These are phyloP conservation scores for Enoplosus armatus DNA, from an alignment of 2,797 vertebrate genomes.

Conservation along the genomic window DNA sequence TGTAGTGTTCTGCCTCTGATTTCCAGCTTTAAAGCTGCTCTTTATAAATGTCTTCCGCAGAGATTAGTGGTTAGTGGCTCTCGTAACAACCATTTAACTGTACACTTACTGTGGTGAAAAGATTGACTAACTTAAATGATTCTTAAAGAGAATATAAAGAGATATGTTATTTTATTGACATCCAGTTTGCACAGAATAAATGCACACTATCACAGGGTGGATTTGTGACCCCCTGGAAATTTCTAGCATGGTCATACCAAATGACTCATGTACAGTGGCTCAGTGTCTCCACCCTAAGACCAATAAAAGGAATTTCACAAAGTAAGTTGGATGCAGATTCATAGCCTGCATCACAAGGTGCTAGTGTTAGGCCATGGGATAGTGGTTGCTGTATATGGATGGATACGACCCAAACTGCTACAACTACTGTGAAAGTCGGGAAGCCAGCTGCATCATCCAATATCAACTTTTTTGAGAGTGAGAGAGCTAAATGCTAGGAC, in stretches of 20 bases:
- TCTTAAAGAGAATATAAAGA: not conserved
- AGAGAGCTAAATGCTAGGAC: not conserved
- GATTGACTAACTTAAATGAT: too few relatives aligned
- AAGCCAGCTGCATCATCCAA: not conserved
- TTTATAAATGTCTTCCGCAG: not conserved
- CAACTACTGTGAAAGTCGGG: not conserved
- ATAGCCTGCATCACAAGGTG: constrained; percentile 1
- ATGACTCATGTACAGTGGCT: constrained; percentile 19
- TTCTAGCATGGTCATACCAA: constrained; percentile 45
- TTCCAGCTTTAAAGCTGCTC: not conserved
- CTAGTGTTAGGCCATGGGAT: too few relatives aligned
- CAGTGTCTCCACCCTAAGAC: constrained; percentile 61
- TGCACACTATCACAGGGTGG: not conserved
- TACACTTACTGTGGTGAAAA: not conserved
- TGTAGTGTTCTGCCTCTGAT: not conserved
- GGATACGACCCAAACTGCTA: not conserved
- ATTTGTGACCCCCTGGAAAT: constrained; percentile 40
- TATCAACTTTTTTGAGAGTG: not conserved
- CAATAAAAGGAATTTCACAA: constrained; percentile 14
- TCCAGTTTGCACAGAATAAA: not conserved
- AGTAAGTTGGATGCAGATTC: not conserved
- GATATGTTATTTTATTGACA: not conserved
- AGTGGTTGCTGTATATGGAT: not conserved
- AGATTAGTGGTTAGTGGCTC: not conserved
- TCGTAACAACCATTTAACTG: not conserved